Evolutionary conservation across 2,888 invertebrate genomes (phyloP).

Genomic region (Drosophila glabriapex): DNA sequence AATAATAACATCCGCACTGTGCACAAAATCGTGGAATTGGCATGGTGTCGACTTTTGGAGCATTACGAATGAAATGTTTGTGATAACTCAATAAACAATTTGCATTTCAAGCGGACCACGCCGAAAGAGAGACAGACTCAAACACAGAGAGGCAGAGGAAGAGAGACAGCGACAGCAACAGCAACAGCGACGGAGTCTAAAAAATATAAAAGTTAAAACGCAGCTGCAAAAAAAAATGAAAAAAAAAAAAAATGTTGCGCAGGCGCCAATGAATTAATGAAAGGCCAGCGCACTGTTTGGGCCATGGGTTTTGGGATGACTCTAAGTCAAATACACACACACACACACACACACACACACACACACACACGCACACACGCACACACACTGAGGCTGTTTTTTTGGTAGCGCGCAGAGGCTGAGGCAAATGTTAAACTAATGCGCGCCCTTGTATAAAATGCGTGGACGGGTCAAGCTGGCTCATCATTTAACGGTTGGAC

Average conservation of each 20-base stretch:
- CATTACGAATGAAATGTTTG: conserved; percentile 50
- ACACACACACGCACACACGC: conserved; percentile 11
- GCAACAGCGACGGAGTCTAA: conserved; percentile 9
- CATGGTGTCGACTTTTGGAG: conserved; percentile 51
- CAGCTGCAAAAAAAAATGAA: not conserved
- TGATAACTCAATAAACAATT: conserved; percentile 65
- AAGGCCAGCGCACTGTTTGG: conserved; percentile 53
- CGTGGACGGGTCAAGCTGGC: conserved; percentile 72
- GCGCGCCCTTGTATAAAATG: conserved; percentile 82
- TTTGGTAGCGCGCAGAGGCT: not conserved
- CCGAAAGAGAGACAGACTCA: not conserved
- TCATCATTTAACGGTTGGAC: conserved; percentile 83
- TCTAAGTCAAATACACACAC: conserved; percentile 15
- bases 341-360: conserved; percentile 2
- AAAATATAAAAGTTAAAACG: conserved; percentile 28
- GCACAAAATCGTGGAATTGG: conserved; percentile 32
- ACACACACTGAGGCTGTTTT: not conserved
- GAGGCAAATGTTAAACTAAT: conserved; percentile 28
- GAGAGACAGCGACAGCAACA: not conserved
- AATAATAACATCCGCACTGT: conserved; percentile 49
- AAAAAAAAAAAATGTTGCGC: conserved; percentile 48
- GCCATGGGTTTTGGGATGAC: conserved; percentile 48
- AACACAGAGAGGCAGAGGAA: not conserved
- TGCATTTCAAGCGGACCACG: conserved; percentile 53
- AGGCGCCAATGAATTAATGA: conserved; percentile 63